Evolutionary conservation across 2,113 vertebrate genomes (phyloP).

Genomic region (Hemichromis elongatus): DNA sequence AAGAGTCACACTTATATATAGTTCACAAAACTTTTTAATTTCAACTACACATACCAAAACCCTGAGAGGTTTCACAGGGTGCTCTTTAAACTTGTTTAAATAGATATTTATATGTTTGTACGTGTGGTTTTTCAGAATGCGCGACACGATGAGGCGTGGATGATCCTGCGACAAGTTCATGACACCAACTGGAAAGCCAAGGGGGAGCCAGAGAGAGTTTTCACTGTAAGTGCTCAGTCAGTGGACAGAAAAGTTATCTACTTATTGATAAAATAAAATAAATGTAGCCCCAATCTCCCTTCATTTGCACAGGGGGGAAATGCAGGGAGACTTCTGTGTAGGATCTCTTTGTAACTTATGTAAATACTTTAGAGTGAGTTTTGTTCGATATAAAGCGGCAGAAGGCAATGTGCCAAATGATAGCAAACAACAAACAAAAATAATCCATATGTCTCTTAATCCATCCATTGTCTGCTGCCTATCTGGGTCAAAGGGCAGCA

Average conservation of each 20-base stretch:
- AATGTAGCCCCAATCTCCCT: neutral
- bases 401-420: no score
- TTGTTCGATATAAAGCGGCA: no score
- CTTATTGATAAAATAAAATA: neutral
- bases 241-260: neutral
- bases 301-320: neutral
- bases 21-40: neutral
- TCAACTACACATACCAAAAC: neutral
- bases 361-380: neutral
- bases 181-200: constrained; percentile 98
- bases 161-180: constrained; percentile 92
- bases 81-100: neutral
- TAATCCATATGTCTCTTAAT: neutral
- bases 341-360: neutral
- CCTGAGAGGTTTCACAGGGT: neutral
- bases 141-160: constrained; percentile 97
- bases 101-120: neutral
- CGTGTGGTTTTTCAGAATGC: constrained; percentile 76
- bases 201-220: constrained; percentile 91
- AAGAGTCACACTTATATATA: neutral
- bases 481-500: neutral
- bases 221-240: constrained; percentile 79
- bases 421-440: no score
- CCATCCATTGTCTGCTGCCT: neutral
- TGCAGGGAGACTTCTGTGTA: neutral